Base-by-base conservation (phyloP, 2,888 invertebrate genomes). In the Pristionchus japonicus region DNA sequence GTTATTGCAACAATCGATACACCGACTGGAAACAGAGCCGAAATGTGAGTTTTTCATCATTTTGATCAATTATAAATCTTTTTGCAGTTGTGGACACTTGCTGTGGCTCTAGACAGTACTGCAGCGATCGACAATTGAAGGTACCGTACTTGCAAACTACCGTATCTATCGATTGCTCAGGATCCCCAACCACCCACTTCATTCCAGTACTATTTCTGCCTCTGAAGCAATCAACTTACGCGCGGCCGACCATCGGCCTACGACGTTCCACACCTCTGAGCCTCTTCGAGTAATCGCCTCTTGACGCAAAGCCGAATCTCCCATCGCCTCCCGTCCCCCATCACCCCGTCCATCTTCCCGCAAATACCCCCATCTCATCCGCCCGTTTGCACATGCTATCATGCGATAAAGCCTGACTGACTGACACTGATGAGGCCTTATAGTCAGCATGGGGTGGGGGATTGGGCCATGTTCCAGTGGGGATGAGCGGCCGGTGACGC, bases 241-340 rank as follows among this genome's bases (percentile, higher is more conserved):
- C n/a, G n/a, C 43, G 43, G 11, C 43, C 57, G 57, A 57, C 57
- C 57, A 57, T 1, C 6, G 15, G 49, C 7, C 52, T 1, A 4
- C 9, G 57, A 57, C 57, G 57, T 52, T 20, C n/a, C 57, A 23
- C 57, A 23, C 43, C 43, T 43, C 43, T n/a, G n/a, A 43, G 11
- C 31, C 64, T 37, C 31, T 3, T 20, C 70, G 70, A 70, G 70
- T 70, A 70, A 70, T 70, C 37, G 17, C 70, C 20, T 37, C 64
- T 70, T n/a, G 57, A 57, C 57, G 57, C 57, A 57, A 37, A 40
- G 70, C 70, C 70, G 70, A 70, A 70, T 70, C 70, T 37, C 70
- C 37, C 70, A 31, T 70, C n/a, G n/a, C n/a, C n/a, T n/a, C n/a
- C n/a, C n/a, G 70, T 20, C 13, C 43, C 7, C 43, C 43, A 43